These are phyloP conservation scores for Drosophila littoralis DNA, from an alignment of 1,140 invertebrate species.

Conservation along the genomic window DNA sequence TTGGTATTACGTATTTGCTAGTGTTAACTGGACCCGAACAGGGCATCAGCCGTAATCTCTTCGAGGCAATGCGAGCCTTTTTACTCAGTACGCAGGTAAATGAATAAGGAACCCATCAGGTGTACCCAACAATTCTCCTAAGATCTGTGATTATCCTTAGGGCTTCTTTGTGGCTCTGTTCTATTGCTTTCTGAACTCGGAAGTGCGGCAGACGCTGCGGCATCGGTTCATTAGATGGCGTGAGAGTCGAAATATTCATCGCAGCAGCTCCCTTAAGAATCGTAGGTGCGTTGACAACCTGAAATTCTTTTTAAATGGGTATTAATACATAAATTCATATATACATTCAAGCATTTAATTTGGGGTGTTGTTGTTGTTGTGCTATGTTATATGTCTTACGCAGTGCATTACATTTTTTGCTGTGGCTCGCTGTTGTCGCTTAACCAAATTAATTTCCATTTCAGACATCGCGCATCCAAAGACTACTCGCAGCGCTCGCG, in stretches of 20 bases:
- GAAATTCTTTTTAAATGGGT: constrained; percentile 19
- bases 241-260: constrained; percentile 87
- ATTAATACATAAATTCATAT: constrained; percentile 22
- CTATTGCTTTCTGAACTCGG: constrained; percentile 96
- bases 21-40: constrained; percentile 90
- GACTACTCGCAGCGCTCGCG: constrained; percentile 90
- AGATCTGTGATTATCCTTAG: constrained; percentile 35
- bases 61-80: constrained; percentile 89
- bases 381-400: neutral
- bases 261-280: constrained; percentile 83
- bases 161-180: constrained; percentile 94
- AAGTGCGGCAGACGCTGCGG: constrained; percentile 93
- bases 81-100: constrained; percentile 93
- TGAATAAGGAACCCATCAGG: too few relatives aligned
- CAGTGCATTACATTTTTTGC: constrained; percentile 1
- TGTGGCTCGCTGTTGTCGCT: constrained; percentile 57
- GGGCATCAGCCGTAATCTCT: constrained; percentile 88
- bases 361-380: constrained; percentile 24
- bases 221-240: constrained; percentile 93
- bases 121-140: neutral
- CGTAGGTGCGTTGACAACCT: constrained; percentile 61
- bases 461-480: constrained; percentile 86
- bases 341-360: constrained; percentile 4
- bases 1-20: constrained; percentile 95
- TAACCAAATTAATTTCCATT: constrained; percentile 72